phyloP scores from a whole-genome alignment of 2,888 invertebrate genomes.

The Leptinotarsa haldemani region DNA sequence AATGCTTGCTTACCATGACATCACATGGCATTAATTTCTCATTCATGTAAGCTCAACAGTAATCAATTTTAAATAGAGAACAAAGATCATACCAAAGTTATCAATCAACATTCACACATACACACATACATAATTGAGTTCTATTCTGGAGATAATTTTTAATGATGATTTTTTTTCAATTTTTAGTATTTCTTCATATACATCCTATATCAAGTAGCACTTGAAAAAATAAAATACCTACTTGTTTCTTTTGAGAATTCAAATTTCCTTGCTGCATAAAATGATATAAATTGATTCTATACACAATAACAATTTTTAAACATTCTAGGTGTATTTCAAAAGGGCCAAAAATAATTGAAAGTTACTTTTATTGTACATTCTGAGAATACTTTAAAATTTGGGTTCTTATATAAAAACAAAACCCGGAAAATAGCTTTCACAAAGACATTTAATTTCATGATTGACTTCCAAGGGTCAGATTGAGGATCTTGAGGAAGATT shows the following conservation, averaged over 20 bases:
- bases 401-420: no score
- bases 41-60: no score
- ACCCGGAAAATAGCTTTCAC: no score
- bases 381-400: no score
- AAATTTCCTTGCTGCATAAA: constrained; percentile 20
- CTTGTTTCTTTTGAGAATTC: constrained; percentile 18
- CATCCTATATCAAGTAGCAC: background rate
- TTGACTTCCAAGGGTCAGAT: no score
- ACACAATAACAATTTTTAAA: background rate
- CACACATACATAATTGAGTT: background rate
- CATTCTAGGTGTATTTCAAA: background rate
- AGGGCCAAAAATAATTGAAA: background rate
- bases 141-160: background rate
- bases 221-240: constrained; percentile 7
- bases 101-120: background rate
- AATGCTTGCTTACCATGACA: no score
- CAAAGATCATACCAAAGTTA: constrained; percentile 7
- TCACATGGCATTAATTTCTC: no score
- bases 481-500: no score
- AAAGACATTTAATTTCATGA: no score
- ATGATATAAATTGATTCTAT: constrained; percentile 11
- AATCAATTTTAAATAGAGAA: no score
- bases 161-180: background rate
- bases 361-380: no score
- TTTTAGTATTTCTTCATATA: background rate